Evolutionary conservation across 1,140 invertebrate species (phyloP), one percentile per base, ranked within the genome.

Genomic region (Caenorhabditis remanei): DNA sequence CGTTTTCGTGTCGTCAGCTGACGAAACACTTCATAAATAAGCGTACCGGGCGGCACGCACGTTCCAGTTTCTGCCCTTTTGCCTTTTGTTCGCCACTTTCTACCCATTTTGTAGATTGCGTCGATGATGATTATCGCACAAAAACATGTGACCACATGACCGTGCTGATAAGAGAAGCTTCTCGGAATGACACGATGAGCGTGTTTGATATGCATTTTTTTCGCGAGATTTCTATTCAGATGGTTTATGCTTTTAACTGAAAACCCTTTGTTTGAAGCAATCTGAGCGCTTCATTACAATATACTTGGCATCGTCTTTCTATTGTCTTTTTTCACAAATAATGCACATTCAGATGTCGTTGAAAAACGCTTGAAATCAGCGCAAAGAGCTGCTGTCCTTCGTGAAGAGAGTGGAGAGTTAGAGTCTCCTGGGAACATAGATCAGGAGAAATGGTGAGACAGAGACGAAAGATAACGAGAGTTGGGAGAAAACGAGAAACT

Each of bases 321-420:
- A 8, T 71, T 71, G 65, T 41, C 50, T 46, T 79, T 50, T 79
- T 32, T 79, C 46, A 79, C 40, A 79, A 46, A 21, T 21, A 19
- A 50, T 79, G 71, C 46, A 79, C 71, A 79, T 24, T 79, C 71
- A 79, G 71, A 79, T 79, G 71, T 79, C 71, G 71, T 79, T 79
- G 71, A 79, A 79, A 79, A 79, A 79, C 21, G 43, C 71, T 79
- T 79, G 71, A 79, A 79, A 79, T 79, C 71, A 79, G 46, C 71
- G 71, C 21, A 46, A 5, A 46, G 65, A 71, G 65, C 65, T 46
- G 43, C n/a, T 43, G 46, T 43, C 71, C 61, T 63, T 32, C 53
- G 19, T 48, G 32, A 32, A 79, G 71, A 79, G 46, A 79, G 43
- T 19, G 46, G 71, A 79, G 71, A 79, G 50, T 79, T 50, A 79